Evolutionary conservation across 2,113 vertebrate genomes (phyloP), one percentile per base, ranked within the genome.

Genomic region (Tapirus terrestris): DNA sequence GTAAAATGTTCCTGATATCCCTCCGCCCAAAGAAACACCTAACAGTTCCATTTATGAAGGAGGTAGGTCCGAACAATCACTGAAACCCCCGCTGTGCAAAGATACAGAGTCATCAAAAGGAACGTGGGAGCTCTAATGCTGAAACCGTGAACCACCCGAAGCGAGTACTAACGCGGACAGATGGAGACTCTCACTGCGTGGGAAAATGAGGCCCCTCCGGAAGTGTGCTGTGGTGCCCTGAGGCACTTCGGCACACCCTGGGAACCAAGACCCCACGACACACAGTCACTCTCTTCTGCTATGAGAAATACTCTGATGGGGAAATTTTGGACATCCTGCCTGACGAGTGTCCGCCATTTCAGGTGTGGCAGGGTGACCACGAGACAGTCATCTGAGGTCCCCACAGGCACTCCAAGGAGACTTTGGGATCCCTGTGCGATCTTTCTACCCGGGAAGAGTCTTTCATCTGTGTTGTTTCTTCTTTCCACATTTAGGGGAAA

Each of bases 121-220:
- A 45, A 76, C 3, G n/a, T 6, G 29, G 53, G 51, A 1, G 51
- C 61, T 8, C 23, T 53, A 17, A 65, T 1, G 11, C 5, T 79
- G 56, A 79, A 39, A 84, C 12, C 31, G 2, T 4, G 9, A 68
- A 43, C 12, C 13, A 17, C 7, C 20, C 39, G 58, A 51, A 87
- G 72, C 56, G 4, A 27, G 21, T 0, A 0, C 23, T 20, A 51
- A 6, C 1, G 0, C 2, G 18, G 33, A 72, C 3, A 56, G 25
- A 25, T 0, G 0, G 0, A 17, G 31, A 29, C 33, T 68, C 29
- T 1, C 2, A 16, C 39, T 18, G 56, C 1, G 0, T 9, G 39
- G 31, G 68, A 23, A 53, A 63, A 91, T 29, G 0, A 27, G 58
- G 31, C 18, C 27, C 58, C 16, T 70, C n/a, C 5, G 14, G 20